Evolutionary conservation across 2,888 invertebrate species (phyloP), one percentile per base, ranked within the genome.

Genomic region (Scaptomyza tumidula): DNA sequence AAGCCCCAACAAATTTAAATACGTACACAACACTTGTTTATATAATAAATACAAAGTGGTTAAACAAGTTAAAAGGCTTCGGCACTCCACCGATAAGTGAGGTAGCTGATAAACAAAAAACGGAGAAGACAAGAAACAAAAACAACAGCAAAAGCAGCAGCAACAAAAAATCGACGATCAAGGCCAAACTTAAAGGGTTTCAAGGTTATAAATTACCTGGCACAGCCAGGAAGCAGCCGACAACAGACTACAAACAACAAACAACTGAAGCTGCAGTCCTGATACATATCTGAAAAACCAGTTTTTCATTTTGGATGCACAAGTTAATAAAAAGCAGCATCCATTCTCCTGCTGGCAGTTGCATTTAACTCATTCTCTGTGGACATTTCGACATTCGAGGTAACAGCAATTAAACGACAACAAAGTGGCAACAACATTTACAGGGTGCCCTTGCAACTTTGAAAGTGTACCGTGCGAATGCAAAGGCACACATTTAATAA

Each of bases 101-200:
- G 39, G 33, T 41, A 50, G 46, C 13, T 16, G 46, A 19, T 33
- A 31, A 14, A 33, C 37, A 44, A n/a, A 43, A 16, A 24, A 48
- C 35, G 16, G 37, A 37, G 39, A 31, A 27, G 35, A 10, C 35
- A 14, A 13, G 19, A 43, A 35, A 45, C 13, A 13, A 39, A 39
- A 35, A 41, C 13, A 31, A 44, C 19, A 24, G 24, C 24, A 33
- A 33, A 46, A 45, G 19, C 56, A 54, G 31, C 33, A 10, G 33
- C 3, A 10, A 33, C 6, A 33, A 33, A 43, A 55, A 59, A 71
- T 53, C 45, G 43, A 19, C 57, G 49, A 75, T 86, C 86, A 87
- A 87, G 88, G 84, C 73, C 88, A 86, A 71, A 54, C 50, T 24
- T 56, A 62, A 74, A 77, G 75, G 83, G 73, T 74, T 74, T 86